Evolutionary conservation across 2,797 vertebrate species (phyloP), one percentile per base, ranked within the genome.

Genomic region (Poeciliopsis gracilis): DNA sequence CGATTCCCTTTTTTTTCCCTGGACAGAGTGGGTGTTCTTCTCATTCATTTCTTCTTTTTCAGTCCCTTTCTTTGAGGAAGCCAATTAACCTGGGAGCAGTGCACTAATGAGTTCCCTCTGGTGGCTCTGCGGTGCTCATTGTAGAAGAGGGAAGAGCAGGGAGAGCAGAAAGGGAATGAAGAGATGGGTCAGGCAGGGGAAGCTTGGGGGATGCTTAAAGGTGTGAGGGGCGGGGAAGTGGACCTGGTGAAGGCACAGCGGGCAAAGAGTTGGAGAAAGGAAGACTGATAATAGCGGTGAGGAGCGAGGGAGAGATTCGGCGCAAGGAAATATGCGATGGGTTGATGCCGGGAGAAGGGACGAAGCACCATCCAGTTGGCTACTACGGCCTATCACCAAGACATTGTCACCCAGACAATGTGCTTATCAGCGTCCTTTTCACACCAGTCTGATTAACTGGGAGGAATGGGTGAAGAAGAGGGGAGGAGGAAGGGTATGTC

Each of bases 371-470:
- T 93, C 95, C 93, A 93, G 94, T 94, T 92, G 94, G 91, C 92
- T 92, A 92, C 93, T 84, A 89, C 72, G 95, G 92, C 94, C 95
- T 94, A 96, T 97, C 97, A 96, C 96, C 96, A 95, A 96, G 96
- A 96, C 96, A 96, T 96, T 97, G 96, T 97, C 97, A 97, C 87
- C 92, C 95, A 97, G 96, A 98, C 97, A 98, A 97, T 97, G 90
- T 96, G 87, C 96, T 98, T 98, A 98, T 97, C 97, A 96, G 95
- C 92, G 94, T 96, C 94, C 97, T 96, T 96, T 97, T 98, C 97
- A 97, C 97, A 97, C 96, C 96, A 97, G 96, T 96, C 97, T 96
- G 97, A 99, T 97, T 97, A 97, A 97, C 96, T 95, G 95, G 93
- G 95, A 96, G 96, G 96, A 96, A 97, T 94, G 95, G 96, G 95